Evolutionary conservation across 1,140 invertebrate genomes (phyloP), one percentile per base, ranked within the genome.

Genomic region (Cephus cinctus): DNA sequence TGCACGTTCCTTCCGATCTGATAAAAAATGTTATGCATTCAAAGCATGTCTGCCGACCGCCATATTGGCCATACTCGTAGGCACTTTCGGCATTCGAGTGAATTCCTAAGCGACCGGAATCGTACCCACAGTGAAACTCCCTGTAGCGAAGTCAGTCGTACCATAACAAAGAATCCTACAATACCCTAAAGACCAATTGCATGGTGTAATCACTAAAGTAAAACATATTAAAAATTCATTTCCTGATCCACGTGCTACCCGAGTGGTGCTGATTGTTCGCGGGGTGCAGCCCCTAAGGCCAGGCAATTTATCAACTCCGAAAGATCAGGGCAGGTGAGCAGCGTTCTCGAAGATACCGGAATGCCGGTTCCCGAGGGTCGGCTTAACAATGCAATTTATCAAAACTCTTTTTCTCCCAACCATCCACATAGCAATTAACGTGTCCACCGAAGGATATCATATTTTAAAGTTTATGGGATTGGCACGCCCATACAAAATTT

Each of bases 401-500:
- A 55, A 43, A 50, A 41, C 34, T 50, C 34, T 23, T 36, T 56
- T 50, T 49, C 47, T 47, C 44, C 41, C 49, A 42, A 36, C 25
- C 40, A 46, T 43, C 41, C 21, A 51, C 44, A 25, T 51, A 51
- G 45, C 45, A 56, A 52, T 56, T 56, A 56, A 52, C 49, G 23
- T 56, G 54, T 56, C 54, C 47, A 48, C 54, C 41, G 34, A 47
- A 44, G 43, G 43, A 40, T 51, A 51, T 51, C 53, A 36, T 51
- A 56, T 56, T 56, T 56, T 47, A 46, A 48, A 52, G 30, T 56
- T 56, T 56, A 56, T 56, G 22, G 45, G 30, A 46, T 46, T 52
- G 54, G 40, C 46, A 56, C 54, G 49, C 54, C 49, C 49, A 56
- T 56, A 47, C 49, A 49, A 56, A 56, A 52, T 56, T 56, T 42